Conservation (phyloP, 2,113 vertebrate genomes). For the Phyllopteryx taeniolatus region DNA sequence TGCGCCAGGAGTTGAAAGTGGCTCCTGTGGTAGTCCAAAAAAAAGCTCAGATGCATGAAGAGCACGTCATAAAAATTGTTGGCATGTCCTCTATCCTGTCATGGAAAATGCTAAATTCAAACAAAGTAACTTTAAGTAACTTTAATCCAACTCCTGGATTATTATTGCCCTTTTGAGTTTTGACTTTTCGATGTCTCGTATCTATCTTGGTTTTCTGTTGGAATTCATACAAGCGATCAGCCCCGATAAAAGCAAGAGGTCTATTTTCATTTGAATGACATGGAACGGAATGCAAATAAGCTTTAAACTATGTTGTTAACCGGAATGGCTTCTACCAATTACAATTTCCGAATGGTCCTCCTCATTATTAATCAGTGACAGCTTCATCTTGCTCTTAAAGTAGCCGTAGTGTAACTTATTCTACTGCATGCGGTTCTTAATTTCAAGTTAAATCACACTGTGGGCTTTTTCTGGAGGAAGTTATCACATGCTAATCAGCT, state of each 20-base stretch:
- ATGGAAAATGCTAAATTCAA: background rate
- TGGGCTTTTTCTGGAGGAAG: background rate
- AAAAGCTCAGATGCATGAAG: slow-evolving; percentile 56
- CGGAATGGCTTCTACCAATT: background rate
- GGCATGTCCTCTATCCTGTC: background rate
- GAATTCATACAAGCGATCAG: too few relatives aligned
- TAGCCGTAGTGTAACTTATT: slow-evolving; percentile 6
- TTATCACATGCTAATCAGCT: slow-evolving; percentile 43
- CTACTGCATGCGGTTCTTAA: background rate
- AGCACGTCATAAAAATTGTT: slow-evolving; percentile 36
- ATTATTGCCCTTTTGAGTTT: too few relatives aligned
- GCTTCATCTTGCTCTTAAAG: slow-evolving; percentile 42
- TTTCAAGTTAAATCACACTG: slow-evolving; percentile 28
- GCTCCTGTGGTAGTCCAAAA: slow-evolving; percentile 27
- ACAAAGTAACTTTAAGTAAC: background rate
- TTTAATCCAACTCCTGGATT: too few relatives aligned
- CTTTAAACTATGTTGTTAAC: background rate
- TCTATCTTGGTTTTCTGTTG: too few relatives aligned
- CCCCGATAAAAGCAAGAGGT: too few relatives aligned
- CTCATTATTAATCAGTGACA: background rate
- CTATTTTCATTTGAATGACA: too few relatives aligned
- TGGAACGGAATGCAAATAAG: background rate
- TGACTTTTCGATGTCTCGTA: too few relatives aligned
- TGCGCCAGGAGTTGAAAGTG: slow-evolving; percentile 58
- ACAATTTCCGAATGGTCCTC: background rate